Base-by-base conservation (phyloP, 1,140 invertebrate genomes). In the Dufourea novaeangliae region DNA sequence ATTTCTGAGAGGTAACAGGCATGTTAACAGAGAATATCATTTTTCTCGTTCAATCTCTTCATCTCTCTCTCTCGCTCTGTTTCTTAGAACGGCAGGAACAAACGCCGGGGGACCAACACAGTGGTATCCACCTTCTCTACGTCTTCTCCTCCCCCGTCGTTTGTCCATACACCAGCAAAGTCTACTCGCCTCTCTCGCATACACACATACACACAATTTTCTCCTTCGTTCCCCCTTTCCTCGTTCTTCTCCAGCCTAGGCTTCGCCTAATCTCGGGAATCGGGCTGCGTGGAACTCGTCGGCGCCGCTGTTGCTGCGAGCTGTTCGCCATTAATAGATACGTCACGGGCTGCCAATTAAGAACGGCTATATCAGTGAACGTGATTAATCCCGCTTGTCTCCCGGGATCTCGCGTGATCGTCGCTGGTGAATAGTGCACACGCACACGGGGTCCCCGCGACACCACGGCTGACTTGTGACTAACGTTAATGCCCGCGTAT, bases 291-390 rank as follows among this genome's bases (percentile, higher is more conserved):
- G 54, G 11, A 59, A 50, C 46, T 34, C 68, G 57, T 62, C 25
- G 62, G 0, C 54, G 77, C 59, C 34, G 1, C 32, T n/a, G n/a
- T n/a, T n/a, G n/a, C n/a, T n/a, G 12, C 46, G 39, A 14, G 25
- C n/a, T 46, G 32, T 57, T 63, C 73, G 78, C 78, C 88, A 87
- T 88, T 88, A 90, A 89, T 88, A 89, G 88, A 88, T 76, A 82
- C 78, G 87, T 90, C 86, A 87, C 75, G 63, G 68, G 69, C 52
- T 84, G 86, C 80, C 82, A 88, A 88, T 89, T 88, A 88, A 87
- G 78, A 76, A 79, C 78, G 73, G 37, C 61, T 62, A 27, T 77
- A 80, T 76, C 80, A 54, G 67, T 81, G 41, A 41, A 68, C 74
- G 76, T 85, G 87, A 88, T 88, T 88, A 88, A 88, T 87, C 72